Conservation (phyloP, 2,113 vertebrate species). For the Rhynchopsitta pachyrhyncha region DNA sequence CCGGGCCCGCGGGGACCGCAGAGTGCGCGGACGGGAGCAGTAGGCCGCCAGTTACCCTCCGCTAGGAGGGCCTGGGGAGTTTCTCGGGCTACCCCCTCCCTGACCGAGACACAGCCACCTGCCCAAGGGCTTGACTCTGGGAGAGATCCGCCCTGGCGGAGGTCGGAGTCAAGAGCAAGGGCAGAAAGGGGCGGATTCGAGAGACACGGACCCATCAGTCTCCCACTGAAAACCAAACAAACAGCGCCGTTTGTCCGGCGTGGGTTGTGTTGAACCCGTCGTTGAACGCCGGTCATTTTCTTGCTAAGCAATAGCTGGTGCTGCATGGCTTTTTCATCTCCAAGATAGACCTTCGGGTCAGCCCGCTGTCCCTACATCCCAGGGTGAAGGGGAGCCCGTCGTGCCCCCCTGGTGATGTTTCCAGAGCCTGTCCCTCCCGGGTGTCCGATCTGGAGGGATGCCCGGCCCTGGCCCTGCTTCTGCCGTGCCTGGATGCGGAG, state of each 20-base stretch:
- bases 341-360: no score
- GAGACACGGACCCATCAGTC: background rate
- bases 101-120: background rate
- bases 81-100: background rate
- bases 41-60: background rate
- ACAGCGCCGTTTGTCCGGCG: no score
- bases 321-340: background rate
- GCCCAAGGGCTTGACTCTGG: background rate
- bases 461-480: background rate
- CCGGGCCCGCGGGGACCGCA: background rate
- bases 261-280: background rate
- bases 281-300: background rate
- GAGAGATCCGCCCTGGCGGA: background rate
- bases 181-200: background rate
- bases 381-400: background rate
- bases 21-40: background rate
- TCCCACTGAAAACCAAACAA: background rate
- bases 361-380: no score
- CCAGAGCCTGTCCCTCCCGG: no score
- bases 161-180: background rate
- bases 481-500: no score
- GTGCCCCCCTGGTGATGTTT: background rate
- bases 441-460: background rate
- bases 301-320: background rate
- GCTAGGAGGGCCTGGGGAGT: no score